phyloP scores from a whole-genome alignment of 1,140 invertebrate genomes.

The Apolygus lucorum region DNA sequence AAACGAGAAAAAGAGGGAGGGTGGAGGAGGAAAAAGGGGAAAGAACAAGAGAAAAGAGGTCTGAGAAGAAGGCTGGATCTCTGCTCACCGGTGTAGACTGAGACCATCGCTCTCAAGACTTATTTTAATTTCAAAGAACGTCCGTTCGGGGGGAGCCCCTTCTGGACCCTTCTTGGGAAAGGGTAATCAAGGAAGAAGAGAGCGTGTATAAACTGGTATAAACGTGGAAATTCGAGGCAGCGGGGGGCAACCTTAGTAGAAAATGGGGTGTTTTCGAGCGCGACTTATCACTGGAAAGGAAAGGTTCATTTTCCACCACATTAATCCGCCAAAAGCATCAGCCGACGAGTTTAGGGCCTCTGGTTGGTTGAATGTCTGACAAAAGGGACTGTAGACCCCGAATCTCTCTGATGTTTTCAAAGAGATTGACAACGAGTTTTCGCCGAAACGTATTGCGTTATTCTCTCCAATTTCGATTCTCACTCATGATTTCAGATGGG shows the following conservation, averaged over 20 bases:
- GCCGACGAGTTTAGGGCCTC: not conserved
- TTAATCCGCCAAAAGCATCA: constrained; percentile 19
- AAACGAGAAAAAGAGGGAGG: no score
- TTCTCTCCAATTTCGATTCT: no score
- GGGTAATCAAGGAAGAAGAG: constrained; percentile 4
- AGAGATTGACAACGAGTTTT: no score
- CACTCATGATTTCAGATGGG: no score
- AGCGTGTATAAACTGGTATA: constrained; percentile 4
- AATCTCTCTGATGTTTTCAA: no score
- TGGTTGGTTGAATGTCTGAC: not conserved
- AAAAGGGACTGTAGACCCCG: not conserved
- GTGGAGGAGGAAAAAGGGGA: no score
- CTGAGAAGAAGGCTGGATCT: no score
- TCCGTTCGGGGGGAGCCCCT: not conserved
- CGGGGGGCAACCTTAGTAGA: not conserved
- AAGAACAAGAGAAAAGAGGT: no score
- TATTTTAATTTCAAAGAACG: constrained; percentile 19
- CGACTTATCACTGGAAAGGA: not conserved
- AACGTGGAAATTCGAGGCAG: not conserved
- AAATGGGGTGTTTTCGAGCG: not conserved
- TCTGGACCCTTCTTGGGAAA: not conserved
- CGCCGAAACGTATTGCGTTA: no score
- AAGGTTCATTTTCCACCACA: constrained; percentile 19
- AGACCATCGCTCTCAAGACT: constrained; percentile 10
- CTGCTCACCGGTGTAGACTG: no score